Conservation (phyloP, 2,888 invertebrate genomes). For the Cantharis rufa region DNA sequence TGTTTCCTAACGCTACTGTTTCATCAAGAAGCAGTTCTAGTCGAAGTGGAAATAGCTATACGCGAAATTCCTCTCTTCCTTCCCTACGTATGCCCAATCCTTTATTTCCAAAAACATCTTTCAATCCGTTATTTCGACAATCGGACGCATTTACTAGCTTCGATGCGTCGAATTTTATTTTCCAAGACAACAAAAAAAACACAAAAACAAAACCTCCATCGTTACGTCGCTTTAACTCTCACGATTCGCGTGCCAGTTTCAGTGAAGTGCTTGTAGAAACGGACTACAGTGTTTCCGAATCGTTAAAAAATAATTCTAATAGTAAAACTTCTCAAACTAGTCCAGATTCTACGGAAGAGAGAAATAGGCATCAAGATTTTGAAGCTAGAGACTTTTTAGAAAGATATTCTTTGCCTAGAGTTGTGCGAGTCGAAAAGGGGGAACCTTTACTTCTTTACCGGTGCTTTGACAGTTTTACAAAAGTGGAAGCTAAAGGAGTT, state of each 20-base stretch:
- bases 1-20: slow-evolving; percentile 51
- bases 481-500: slow-evolving; percentile 66
- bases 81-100: slow-evolving; percentile 49
- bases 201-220: slow-evolving; percentile 56
- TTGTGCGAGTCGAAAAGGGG: slow-evolving; percentile 63
- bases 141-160: slow-evolving; percentile 50
- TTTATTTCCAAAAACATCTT: slow-evolving; percentile 46
- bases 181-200: slow-evolving; percentile 37
- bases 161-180: slow-evolving; percentile 51
- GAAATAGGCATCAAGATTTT: slow-evolving; percentile 43
- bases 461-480: slow-evolving; percentile 65
- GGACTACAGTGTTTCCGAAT: slow-evolving; percentile 46
- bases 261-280: slow-evolving; percentile 55
- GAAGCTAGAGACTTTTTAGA: slow-evolving; percentile 63
- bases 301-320: slow-evolving; percentile 42
- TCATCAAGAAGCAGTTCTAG: slow-evolving; percentile 51
- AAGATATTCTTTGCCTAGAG: slow-evolving; percentile 64
- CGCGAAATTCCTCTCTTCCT: slow-evolving; percentile 53
- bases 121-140: slow-evolving; percentile 47
- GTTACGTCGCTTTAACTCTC: slow-evolving; percentile 53
- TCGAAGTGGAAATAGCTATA: slow-evolving; percentile 48
- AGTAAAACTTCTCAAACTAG: slow-evolving; percentile 39
- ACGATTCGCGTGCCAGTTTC: slow-evolving; percentile 56
- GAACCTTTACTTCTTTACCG: slow-evolving; percentile 66
- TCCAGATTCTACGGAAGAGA: slow-evolving; percentile 44